Conservation (phyloP, 2,797 vertebrate species). For the Acanthornis magna region DNA sequence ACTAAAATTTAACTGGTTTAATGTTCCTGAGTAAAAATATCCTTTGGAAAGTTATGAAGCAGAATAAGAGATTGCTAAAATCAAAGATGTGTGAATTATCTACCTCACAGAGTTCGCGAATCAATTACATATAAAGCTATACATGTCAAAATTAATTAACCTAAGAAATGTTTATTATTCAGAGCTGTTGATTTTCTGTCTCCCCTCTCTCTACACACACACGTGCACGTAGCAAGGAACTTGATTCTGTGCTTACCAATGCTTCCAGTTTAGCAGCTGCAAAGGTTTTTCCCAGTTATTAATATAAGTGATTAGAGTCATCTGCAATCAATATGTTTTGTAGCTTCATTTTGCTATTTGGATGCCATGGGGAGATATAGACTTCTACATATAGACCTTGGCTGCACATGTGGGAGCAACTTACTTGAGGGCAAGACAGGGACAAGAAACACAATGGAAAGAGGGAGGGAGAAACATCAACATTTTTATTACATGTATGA, state of each 20-base stretch:
- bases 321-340: background rate
- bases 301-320: background rate
- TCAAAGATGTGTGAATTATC: constrained; percentile 16
- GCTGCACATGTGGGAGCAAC: background rate
- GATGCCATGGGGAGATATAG: background rate
- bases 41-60: constrained; percentile 10
- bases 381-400: background rate
- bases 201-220: background rate
- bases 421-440: background rate
- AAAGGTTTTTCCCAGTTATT: background rate
- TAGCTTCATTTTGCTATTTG: background rate
- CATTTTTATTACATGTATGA: background rate
- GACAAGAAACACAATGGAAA: background rate
- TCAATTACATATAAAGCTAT: constrained; percentile 5
- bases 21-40: background rate
- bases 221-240: background rate
- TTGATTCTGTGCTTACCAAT: background rate
- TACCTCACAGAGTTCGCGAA: background rate
- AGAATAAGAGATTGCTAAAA: background rate
- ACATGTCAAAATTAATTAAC: constrained; percentile 34
- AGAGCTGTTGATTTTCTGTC: background rate
- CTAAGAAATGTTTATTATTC: background rate
- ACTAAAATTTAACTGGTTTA: constrained; percentile 10
- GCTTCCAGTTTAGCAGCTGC: background rate
- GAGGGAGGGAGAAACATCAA: background rate